phyloP scores from a whole-genome alignment of 2,888 invertebrate species.

The Thymelicus sylvestris region DNA sequence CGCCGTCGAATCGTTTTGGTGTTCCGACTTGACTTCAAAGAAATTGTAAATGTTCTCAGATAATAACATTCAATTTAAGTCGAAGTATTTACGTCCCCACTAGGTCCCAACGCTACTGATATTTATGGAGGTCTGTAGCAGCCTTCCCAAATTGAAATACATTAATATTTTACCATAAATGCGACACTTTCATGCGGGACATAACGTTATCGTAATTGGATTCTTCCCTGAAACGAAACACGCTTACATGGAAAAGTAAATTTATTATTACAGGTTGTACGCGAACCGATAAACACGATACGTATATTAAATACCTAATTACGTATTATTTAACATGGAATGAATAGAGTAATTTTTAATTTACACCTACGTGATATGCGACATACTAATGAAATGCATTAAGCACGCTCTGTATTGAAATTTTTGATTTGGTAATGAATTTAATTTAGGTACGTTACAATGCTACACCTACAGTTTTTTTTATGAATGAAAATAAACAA shows the following conservation, averaged over 20 bases:
- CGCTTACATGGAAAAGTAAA: constrained; percentile 45
- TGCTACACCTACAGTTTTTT: no score
- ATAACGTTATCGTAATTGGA: constrained; percentile 84
- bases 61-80: constrained; percentile 81
- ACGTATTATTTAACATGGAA: not conserved
- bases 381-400: no score
- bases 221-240: constrained; percentile 74
- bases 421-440: no score
- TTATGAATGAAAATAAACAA: no score
- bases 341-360: not conserved
- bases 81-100: constrained; percentile 77
- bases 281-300: constrained; percentile 29
- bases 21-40: constrained; percentile 42
- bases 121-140: constrained; percentile 83
- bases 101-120: constrained; percentile 71
- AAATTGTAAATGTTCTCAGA: constrained; percentile 59
- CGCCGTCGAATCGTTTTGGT: constrained; percentile 21
- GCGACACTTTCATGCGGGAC: constrained; percentile 82
- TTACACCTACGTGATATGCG: no score
- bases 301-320: constrained; percentile 21
- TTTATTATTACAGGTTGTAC: constrained; percentile 37
- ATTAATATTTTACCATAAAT: constrained; percentile 85
- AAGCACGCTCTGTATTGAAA: no score
- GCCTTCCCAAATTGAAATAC: constrained; percentile 83
- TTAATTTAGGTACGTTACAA: no score